Percentiles rank a stretch among this genome's conserved stretches.
These are phyloP conservation scores for Polypedilum vanderplanki DNA, from an alignment of 1,140 invertebrate genomes.

Conservation along the genomic window DNA sequence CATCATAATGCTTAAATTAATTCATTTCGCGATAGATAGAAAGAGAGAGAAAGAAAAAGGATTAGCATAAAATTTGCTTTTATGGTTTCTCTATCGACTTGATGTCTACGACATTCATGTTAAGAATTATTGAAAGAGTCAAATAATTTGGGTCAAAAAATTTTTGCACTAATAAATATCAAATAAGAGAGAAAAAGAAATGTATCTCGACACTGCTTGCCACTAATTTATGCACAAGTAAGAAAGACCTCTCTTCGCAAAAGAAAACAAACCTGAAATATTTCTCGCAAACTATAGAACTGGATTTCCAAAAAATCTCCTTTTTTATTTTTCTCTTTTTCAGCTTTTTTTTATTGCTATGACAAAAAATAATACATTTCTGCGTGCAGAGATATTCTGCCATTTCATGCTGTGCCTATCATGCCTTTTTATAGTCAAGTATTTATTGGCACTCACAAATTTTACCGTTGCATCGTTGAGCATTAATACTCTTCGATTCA, in stretches of 20 bases:
- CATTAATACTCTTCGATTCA: no score
- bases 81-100: not conserved
- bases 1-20: slow-evolving; percentile 13
- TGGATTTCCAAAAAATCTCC: not conserved
- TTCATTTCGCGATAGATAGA: not conserved
- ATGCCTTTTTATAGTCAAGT: slow-evolving; percentile 5
- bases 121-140: not conserved
- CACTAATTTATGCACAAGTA: not conserved
- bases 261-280: no score
- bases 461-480: not conserved
- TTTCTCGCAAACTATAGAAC: not conserved
- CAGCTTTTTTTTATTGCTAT: not conserved
- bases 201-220: not conserved
- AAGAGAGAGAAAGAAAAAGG: not conserved
- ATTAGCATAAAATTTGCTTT: not conserved
- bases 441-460: slow-evolving; percentile 18
- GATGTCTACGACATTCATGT: not conserved
- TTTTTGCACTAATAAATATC: not conserved
- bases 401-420: not conserved
- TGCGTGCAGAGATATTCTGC: slow-evolving; percentile 2
- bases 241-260: not conserved
- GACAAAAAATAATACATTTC: slow-evolving; percentile 1
- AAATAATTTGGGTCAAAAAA: slow-evolving; percentile 2
- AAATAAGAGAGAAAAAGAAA: not conserved
- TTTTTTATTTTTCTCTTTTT: not conserved